A percentile compares a stretch with the other conserved stretches of the same genome.
phyloP scores from a whole-genome alignment of 2,797 vertebrate species.

The Amniataba percoides region DNA sequence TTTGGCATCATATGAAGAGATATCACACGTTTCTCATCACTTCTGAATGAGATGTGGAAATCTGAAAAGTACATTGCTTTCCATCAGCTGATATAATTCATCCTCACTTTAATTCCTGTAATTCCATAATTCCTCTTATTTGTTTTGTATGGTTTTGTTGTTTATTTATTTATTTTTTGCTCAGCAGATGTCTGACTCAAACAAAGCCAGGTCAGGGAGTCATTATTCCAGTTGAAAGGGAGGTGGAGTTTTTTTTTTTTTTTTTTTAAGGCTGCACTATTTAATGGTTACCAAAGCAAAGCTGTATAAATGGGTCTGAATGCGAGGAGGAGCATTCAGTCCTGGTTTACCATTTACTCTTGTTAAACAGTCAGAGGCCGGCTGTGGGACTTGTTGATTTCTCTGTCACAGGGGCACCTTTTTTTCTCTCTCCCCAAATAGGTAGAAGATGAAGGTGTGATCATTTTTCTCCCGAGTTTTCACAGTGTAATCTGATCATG shows the following conservation, averaged over 20 bases:
- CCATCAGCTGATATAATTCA: not conserved
- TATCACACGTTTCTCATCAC: not conserved
- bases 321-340: slow-evolving; percentile 21
- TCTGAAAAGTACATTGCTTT: not conserved
- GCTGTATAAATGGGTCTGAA: slow-evolving; percentile 35
- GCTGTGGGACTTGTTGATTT: slow-evolving; percentile 23
- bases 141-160: too few relatives aligned
- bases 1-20: not conserved
- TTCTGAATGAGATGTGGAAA: not conserved
- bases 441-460: slow-evolving; percentile 67
- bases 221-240: slow-evolving; percentile 48
- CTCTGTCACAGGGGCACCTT: slow-evolving; percentile 40
- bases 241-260: slow-evolving; percentile 11
- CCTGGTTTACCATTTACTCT: slow-evolving; percentile 56
- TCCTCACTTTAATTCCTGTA: not conserved
- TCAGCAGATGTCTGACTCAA: slow-evolving; percentile 43
- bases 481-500: slow-evolving; percentile 78
- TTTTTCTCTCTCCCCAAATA: slow-evolving; percentile 30
- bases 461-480: slow-evolving; percentile 63
- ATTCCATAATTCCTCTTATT: too few relatives aligned
- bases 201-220: slow-evolving; percentile 47
- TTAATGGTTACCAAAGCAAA: slow-evolving; percentile 61
- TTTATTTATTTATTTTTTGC: slow-evolving; percentile 12
- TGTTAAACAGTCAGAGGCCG: slow-evolving; percentile 54
- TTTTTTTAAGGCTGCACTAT: slow-evolving; percentile 33